Percentiles rank a stretch among this genome's conserved stretches.
phyloP scores from a whole-genome alignment of 2,797 vertebrate genomes.

The Gymnoscopelus braueri region DNA sequence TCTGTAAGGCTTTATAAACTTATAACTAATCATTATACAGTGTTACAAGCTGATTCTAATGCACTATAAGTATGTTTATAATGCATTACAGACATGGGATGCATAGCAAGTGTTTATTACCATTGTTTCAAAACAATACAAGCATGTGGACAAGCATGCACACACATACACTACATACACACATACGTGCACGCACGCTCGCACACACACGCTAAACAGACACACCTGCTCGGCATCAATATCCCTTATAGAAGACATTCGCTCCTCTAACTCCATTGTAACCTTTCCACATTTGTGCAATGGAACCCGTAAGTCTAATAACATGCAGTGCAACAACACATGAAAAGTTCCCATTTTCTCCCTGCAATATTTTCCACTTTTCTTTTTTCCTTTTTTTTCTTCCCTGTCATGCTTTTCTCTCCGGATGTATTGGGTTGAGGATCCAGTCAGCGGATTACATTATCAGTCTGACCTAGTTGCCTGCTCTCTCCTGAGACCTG shows the following conservation, averaged over 20 bases:
- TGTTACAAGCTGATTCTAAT: too few species aligned
- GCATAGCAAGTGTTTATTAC: too few species aligned
- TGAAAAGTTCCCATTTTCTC: conserved; percentile 63
- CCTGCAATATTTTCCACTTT: conserved; percentile 46
- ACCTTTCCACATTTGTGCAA: too few species aligned
- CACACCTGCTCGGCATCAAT: background rate
- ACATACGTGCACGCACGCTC: background rate
- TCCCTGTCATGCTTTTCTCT: conserved; percentile 71
- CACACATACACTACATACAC: background rate
- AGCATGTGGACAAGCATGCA: too few species aligned
- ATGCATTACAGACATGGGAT: too few species aligned
- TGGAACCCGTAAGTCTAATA: background rate
- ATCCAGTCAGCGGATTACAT: conserved; percentile 86
- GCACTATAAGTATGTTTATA: too few species aligned
- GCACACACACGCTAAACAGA: background rate
- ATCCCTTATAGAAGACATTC: background rate
- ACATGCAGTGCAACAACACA: conserved; percentile 39
- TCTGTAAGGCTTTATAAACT: too few species aligned
- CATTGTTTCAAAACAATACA: too few species aligned
- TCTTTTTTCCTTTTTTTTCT: conserved; percentile 40
- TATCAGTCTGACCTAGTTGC: conserved; percentile 88
- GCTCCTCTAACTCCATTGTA: background rate
- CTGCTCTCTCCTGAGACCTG: conserved; percentile 84
- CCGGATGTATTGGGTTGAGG: conserved; percentile 79
- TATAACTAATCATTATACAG: too few species aligned